A percentile compares a stretch with the other conserved stretches of the same genome.
phyloP scores from a whole-genome alignment of 2,888 invertebrate species.

The Scelioninae gen. 2 region DNA sequence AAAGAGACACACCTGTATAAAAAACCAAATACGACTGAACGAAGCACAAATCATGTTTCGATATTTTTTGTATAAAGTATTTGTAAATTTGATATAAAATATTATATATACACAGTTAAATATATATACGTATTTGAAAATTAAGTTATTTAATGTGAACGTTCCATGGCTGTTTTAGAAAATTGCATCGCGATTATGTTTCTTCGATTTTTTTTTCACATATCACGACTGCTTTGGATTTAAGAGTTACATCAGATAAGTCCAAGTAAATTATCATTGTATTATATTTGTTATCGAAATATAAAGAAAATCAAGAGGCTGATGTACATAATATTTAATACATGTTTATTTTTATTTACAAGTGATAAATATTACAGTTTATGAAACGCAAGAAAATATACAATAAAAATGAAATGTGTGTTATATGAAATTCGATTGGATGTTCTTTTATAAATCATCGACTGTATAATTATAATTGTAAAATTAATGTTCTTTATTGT shows the following conservation, averaged over 20 bases:
- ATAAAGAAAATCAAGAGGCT: conserved; percentile 30
- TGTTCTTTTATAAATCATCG: too few relatives aligned
- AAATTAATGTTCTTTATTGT: background rate
- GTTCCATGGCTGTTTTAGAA: conserved; percentile 7
- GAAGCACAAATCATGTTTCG: conserved; percentile 8
- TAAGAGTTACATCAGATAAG: background rate
- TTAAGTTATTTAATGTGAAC: conserved; percentile 19
- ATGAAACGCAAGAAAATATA: background rate
- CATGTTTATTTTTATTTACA: conserved; percentile 38
- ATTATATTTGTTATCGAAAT: conserved; percentile 6
- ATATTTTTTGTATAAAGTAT: conserved; percentile 32
- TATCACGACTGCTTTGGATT: background rate
- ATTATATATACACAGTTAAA: too few relatives aligned
- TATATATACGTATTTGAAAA: too few relatives aligned
- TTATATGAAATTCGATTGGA: too few relatives aligned
- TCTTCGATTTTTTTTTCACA: background rate
- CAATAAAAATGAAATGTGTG: background rate
- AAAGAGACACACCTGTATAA: conserved; percentile 58
- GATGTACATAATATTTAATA: conserved; percentile 29
- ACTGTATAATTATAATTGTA: background rate
- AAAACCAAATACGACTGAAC: conserved; percentile 3
- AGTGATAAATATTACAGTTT: conserved; percentile 16
- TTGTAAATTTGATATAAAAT: conserved; percentile 32
- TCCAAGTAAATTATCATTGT: conserved; percentile 5
- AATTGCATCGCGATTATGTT: conserved; percentile 6